These are phyloP conservation scores for Ochotona curzoniae DNA, from an alignment of 2,113 vertebrate genomes.

Conservation along the genomic window DNA sequence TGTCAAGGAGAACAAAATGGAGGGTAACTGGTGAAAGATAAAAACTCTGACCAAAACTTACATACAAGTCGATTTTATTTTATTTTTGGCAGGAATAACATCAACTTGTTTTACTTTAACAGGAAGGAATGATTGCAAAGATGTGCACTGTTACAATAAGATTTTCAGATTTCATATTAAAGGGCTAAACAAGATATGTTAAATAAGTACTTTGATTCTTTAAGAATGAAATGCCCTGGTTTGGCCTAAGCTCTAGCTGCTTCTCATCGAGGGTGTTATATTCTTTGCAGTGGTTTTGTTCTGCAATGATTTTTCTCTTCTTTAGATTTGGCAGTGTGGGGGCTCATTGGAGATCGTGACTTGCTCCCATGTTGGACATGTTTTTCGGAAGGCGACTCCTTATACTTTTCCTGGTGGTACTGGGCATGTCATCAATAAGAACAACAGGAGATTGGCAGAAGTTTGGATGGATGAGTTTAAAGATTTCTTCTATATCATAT, in stretches of 20 bases:
- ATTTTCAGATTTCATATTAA: not conserved
- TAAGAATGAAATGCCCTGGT: not conserved
- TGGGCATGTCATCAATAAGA: conserved; percentile 99
- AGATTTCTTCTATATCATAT: conserved; percentile 99
- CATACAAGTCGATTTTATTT: not conserved
- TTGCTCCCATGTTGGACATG: conserved; percentile 97
- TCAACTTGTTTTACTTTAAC: not conserved
- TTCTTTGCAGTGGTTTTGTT: not conserved
- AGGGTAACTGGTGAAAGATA: not conserved
- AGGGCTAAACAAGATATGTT: not conserved
- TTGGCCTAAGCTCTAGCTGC: not conserved
- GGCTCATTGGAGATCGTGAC: conserved; percentile 98
- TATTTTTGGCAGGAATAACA: not conserved
- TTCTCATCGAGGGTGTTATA: not conserved
- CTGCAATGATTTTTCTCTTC: not conserved
- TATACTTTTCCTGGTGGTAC: conserved; percentile 99
- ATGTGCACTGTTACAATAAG: not conserved
- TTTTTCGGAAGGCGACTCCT: conserved; percentile 98
- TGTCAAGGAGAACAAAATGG: not conserved
- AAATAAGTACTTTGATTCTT: not conserved
- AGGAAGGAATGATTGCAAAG: not conserved
- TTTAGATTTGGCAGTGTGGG: conserved; percentile 97
- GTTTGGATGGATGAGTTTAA: conserved; percentile 99
- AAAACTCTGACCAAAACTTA: not conserved
- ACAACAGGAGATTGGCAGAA: conserved; percentile 97